Percentiles rank a stretch among this genome's conserved stretches.
Evolutionary conservation across 2,113 vertebrate species (phyloP).

Genomic region (Leiothrix lutea): DNA sequence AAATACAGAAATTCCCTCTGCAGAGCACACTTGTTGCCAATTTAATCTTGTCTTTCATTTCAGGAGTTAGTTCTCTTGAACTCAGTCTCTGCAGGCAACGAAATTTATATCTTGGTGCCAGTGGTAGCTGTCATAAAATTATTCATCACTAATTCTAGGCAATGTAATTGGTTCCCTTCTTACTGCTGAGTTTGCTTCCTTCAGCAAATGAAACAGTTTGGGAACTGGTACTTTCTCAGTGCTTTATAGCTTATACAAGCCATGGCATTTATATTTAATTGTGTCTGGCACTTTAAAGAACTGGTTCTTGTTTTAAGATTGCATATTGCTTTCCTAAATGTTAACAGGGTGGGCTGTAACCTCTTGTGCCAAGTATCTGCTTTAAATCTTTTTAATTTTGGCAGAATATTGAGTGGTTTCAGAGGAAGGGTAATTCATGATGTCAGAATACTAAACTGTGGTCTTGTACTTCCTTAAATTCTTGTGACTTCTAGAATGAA

Average conservation of each 20-base stretch:
- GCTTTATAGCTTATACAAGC: background rate
- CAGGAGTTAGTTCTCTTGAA: background rate
- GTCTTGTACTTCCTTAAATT: conserved; percentile 2
- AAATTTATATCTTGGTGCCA: conserved; percentile 24
- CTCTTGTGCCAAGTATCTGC: background rate
- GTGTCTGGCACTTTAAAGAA: background rate
- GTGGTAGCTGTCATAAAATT: conserved; percentile 41
- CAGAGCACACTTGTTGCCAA: background rate
- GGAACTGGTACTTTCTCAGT: conserved; percentile 20
- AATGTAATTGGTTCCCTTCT: conserved; percentile 36
- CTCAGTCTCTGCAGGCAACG: background rate
- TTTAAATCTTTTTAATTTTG: background rate
- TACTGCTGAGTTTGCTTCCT: conserved; percentile 27
- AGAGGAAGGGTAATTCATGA: background rate
- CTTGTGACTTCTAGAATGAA: background rate
- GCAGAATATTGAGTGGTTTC: background rate
- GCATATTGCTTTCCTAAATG: background rate
- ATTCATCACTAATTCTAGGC: conserved; percentile 29
- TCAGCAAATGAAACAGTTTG: conserved; percentile 55
- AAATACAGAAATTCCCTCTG: background rate
- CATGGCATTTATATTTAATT: background rate
- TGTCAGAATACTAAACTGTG: background rate
- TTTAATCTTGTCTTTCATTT: background rate
- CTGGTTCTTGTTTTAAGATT: background rate
- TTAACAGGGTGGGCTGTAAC: background rate